phyloP scores from a whole-genome alignment of 2,888 invertebrate genomes.

The Pyrochroa serraticornis region DNA sequence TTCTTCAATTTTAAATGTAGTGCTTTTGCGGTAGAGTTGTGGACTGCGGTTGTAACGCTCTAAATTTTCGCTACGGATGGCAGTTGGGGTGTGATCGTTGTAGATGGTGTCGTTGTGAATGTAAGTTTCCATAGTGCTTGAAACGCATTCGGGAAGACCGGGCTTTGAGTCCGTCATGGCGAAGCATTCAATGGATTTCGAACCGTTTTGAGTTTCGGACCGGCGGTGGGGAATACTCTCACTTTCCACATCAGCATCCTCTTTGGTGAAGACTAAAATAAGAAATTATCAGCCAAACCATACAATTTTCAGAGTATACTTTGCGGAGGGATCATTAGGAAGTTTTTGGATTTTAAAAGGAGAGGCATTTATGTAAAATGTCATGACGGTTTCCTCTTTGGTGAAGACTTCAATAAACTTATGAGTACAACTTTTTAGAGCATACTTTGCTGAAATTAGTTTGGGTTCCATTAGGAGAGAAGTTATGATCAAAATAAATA shows the following conservation, averaged over 20 bases:
- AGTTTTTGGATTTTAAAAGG: too few relatives aligned
- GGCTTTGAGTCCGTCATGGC: constrained; percentile 39
- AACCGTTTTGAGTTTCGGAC: constrained; percentile 38
- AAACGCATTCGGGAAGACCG: constrained; percentile 38
- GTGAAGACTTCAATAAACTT: too few relatives aligned
- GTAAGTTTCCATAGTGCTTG: constrained; percentile 50
- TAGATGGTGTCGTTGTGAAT: constrained; percentile 46
- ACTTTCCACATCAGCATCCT: constrained; percentile 69
- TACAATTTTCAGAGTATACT: constrained; percentile 1
- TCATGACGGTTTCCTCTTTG: too few relatives aligned
- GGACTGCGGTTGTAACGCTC: constrained; percentile 61
- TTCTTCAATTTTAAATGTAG: constrained; percentile 17
- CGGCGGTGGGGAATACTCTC: constrained; percentile 59
- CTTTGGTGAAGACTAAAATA: constrained; percentile 66
- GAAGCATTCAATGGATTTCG: constrained; percentile 22
- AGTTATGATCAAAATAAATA: too few relatives aligned
- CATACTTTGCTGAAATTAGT: too few relatives aligned
- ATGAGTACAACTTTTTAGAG: too few relatives aligned
- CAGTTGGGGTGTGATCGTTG: constrained; percentile 37
- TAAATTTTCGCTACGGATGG: constrained; percentile 48
- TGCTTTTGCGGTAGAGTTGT: constrained; percentile 37
- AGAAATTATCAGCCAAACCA: not conserved
- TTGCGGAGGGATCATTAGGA: not conserved
- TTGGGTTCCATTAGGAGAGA: too few relatives aligned
- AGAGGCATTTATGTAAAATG: too few relatives aligned